phyloP scores from a whole-genome alignment of 2,113 vertebrate species.

The Xyrauchen texanus region DNA sequence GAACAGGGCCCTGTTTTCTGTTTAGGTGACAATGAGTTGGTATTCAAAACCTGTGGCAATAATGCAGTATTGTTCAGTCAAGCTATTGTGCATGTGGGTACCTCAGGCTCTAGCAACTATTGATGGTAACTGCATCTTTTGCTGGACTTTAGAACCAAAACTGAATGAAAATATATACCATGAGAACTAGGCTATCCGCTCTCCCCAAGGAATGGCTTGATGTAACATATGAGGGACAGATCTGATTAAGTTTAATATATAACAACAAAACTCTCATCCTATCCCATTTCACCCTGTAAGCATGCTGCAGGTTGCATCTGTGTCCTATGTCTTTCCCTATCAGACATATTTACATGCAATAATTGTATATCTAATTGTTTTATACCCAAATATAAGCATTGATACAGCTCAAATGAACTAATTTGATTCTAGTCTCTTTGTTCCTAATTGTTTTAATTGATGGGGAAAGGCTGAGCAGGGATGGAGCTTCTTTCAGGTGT shows the following conservation, averaged over 20 bases:
- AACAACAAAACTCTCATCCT: slow-evolving; percentile 6
- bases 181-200: slow-evolving; percentile 73
- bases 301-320: not conserved
- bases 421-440: no score
- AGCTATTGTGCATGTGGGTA: slow-evolving; percentile 56
- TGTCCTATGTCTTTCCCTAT: not conserved
- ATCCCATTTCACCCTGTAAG: not conserved
- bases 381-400: not conserved
- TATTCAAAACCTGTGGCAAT: slow-evolving; percentile 55
- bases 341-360: not conserved
- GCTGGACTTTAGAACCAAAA: not conserved
- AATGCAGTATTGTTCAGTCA: slow-evolving; percentile 56
- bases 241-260: slow-evolving; percentile 45
- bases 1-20: slow-evolving; percentile 48
- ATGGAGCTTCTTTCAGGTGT: not conserved
- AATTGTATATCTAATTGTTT: not conserved
- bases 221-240: slow-evolving; percentile 60
- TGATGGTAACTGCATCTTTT: slow-evolving; percentile 65
- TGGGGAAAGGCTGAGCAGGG: no score
- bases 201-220: slow-evolving; percentile 54
- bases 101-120: slow-evolving; percentile 37
- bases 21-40: slow-evolving; percentile 58
- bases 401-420: no score
- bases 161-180: slow-evolving; percentile 70
- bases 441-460: no score